A percentile compares a stretch with the other conserved stretches of the same genome.
Conservation (phyloP, 2,113 vertebrate genomes). For the Nothocercus nigrocapillus region DNA sequence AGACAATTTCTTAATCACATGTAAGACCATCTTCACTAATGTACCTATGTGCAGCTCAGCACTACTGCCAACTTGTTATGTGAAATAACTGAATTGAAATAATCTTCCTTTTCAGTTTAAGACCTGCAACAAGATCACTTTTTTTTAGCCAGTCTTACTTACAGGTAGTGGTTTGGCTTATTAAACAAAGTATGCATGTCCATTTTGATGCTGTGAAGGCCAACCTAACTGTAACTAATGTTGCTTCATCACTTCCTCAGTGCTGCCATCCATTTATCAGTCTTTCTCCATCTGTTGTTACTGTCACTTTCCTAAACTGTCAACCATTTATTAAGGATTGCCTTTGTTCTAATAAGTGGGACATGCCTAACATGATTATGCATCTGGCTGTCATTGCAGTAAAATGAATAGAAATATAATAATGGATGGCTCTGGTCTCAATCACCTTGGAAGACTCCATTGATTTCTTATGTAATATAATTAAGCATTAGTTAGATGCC, state of each 20-base stretch:
- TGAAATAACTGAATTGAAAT: background rate
- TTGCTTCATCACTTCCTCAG: background rate
- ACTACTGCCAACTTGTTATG: background rate
- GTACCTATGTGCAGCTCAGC: background rate
- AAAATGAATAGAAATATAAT: slow-evolving; percentile 17
- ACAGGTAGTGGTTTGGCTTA: background rate
- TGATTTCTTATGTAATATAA: slow-evolving; percentile 33
- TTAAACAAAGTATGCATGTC: background rate
- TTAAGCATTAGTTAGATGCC: slow-evolving; percentile 38
- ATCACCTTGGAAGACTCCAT: slow-evolving; percentile 10
- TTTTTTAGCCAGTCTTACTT: background rate
- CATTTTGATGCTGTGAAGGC: background rate
- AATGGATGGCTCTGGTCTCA: background rate
- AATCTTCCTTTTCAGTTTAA: background rate
- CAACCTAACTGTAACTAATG: background rate
- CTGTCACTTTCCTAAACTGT: background rate
- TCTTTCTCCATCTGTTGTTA: slow-evolving; percentile 6
- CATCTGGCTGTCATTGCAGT: background rate
- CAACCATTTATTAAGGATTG: background rate
- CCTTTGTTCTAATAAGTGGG: background rate
- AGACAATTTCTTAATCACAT: background rate
- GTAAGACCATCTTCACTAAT: background rate
- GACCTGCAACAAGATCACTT: background rate
- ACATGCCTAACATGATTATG: background rate
- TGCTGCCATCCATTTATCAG: background rate